Evolutionary conservation across 2,888 invertebrate species (phyloP).

Genomic region (Deilephila porcellus): DNA sequence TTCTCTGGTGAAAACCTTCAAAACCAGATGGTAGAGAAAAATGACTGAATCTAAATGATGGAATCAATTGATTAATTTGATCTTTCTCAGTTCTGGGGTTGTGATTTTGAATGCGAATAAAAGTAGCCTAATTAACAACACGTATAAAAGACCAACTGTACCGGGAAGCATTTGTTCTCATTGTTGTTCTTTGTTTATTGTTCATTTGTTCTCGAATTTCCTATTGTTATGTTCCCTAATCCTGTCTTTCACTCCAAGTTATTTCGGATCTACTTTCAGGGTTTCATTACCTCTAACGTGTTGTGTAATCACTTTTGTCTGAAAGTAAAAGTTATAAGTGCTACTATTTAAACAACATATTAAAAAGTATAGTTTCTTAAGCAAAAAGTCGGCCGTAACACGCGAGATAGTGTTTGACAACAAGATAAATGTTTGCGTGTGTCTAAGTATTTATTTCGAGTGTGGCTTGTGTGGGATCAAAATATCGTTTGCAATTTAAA

Average conservation of each 20-base stretch:
- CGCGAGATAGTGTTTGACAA: too few relatives aligned
- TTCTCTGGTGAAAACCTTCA: neutral
- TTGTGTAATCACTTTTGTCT: neutral
- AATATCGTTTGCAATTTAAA: too few relatives aligned
- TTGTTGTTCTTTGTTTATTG: slow-evolving; percentile 9
- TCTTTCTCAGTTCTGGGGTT: too few relatives aligned
- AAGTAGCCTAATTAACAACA: neutral
- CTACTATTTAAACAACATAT: neutral
- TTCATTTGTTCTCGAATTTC: slow-evolving; percentile 1
- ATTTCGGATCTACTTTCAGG: neutral
- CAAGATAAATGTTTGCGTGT: too few relatives aligned
- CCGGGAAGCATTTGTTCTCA: neutral
- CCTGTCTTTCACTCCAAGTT: neutral
- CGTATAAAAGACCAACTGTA: neutral
- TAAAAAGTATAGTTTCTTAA: too few relatives aligned
- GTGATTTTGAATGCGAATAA: too few relatives aligned
- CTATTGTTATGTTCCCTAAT: neutral
- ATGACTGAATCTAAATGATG: too few relatives aligned
- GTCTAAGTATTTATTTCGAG: too few relatives aligned
- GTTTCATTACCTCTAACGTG: neutral
- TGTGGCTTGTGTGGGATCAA: too few relatives aligned
- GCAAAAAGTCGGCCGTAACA: too few relatives aligned
- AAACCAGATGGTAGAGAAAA: too few relatives aligned
- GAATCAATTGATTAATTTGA: too few relatives aligned
- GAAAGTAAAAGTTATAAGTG: neutral